Conservation (phyloP, 1,140 invertebrate genomes). For the Musca domestica region DNA sequence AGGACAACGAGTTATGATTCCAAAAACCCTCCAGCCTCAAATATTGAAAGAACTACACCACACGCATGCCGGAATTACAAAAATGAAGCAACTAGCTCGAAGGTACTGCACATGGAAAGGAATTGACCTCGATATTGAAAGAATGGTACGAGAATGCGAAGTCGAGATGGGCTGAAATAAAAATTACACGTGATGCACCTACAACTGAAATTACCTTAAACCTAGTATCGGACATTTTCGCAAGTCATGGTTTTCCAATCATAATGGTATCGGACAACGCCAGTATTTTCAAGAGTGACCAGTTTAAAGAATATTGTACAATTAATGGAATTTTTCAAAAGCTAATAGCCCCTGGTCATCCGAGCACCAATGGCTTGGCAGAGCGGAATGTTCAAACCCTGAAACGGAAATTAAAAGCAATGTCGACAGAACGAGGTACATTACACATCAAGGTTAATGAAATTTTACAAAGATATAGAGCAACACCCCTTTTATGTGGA, state of each 20-base stretch:
- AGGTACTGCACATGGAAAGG: neutral
- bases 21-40: neutral
- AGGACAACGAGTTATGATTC: too few species aligned
- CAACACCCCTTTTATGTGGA: neutral
- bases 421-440: neutral
- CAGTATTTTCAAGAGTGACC: neutral
- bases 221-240: neutral
- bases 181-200: neutral
- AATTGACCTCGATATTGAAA: neutral
- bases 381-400: neutral
- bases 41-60: neutral
- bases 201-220: neutral
- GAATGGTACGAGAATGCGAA: neutral
- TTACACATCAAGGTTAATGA: neutral
- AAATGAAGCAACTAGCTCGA: constrained; percentile 2
- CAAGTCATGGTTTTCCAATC: neutral
- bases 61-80: neutral
- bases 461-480: neutral
- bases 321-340: neutral
- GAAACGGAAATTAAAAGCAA: neutral
- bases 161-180: neutral
- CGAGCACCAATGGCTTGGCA: constrained; percentile 11
- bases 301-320: neutral
- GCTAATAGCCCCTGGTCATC: neutral
- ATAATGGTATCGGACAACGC: constrained; percentile 1